A percentile compares a stretch with the other conserved stretches of the same genome.
Conservation (phyloP, 2,888 invertebrate genomes). For the Allacma fusca region DNA sequence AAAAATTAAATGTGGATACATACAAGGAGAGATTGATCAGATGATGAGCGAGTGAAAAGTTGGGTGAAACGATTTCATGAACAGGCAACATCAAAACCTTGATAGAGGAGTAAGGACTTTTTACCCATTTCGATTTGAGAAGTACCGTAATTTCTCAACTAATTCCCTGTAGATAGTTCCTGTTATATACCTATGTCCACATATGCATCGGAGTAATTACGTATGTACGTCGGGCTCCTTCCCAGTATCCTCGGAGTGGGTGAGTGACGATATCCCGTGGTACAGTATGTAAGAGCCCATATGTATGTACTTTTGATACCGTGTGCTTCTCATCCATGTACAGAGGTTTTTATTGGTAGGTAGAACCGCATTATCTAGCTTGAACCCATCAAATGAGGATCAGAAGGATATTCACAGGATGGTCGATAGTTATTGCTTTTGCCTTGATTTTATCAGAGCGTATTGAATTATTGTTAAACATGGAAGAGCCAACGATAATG, state of each 20-base stretch:
- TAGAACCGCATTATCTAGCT: no score
- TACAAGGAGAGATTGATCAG: background rate
- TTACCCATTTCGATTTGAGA: background rate
- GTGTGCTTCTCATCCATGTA: no score
- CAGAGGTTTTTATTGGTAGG: no score
- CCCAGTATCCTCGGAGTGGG: no score
- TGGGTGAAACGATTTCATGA: background rate
- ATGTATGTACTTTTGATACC: no score
- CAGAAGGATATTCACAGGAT: constrained; percentile 2
- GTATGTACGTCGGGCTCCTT: no score
- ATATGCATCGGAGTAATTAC: no score
- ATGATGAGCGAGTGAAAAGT: background rate
- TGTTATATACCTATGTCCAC: no score
- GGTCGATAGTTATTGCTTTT: constrained; percentile 12
- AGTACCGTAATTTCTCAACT: no score
- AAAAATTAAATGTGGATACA: background rate
- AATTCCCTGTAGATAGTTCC: no score
- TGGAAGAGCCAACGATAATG: background rate
- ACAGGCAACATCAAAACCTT: background rate
- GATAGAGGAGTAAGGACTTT: background rate
- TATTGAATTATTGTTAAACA: constrained; percentile 16
- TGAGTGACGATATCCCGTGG: no score
- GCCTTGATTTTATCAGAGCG: constrained; percentile 10
- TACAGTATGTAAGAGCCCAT: no score
- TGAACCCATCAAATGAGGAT: background rate